Base-by-base conservation (phyloP, 2,113 vertebrate species). In the Hemiscyllium ocellatum region DNA sequence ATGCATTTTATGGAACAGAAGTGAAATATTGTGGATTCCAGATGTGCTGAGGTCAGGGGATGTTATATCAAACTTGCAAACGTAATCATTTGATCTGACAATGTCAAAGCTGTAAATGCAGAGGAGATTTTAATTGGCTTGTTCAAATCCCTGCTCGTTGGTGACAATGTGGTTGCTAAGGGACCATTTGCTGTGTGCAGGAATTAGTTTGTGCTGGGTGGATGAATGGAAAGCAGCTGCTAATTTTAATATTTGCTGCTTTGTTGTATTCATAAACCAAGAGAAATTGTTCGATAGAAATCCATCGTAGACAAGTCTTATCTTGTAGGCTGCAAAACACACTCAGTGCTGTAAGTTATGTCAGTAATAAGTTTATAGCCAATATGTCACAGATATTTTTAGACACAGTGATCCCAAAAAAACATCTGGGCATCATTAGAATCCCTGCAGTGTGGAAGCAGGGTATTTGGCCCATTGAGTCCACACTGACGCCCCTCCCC, bases 91-190 rank as follows among this genome's bases (percentile, higher is more conserved):
- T 56, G 52, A 4, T 33, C 26, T 93, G 61, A 37, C 61, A 24
- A 66, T 37, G 33, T 42, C 89, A 66, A 22, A 37, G 61, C 89
- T 66, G 56, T 93, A 61, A 42, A 42, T 83, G 42, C 80, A 47
- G 15, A 22, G 2, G 1, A 66, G 33, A 19, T 29, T 33, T 72
- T 33, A 95, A 52, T 95, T 95, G 94, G 68, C 24, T 33, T 26
- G 68, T 95, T 95, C 69, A 70, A 29, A 26, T 52, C 94, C 33
- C 24, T 50, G 37, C 69, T 76, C 68, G 33, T 72, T 72, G 69
- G 94, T 95, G 94, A 22, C 69, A 76, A 47, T 72, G 24, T 72
- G 93, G 94, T 95, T 95, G 68, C 94, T 33, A 95, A 72, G 94
- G 94, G 69, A 95, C 17, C 94, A 24, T 72, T 72, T 95, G 94